A percentile compares a stretch with the other conserved stretches of the same genome.
phyloP scores from a whole-genome alignment of 2,888 invertebrate genomes.

The Petrolisthes cinctipes region DNA sequence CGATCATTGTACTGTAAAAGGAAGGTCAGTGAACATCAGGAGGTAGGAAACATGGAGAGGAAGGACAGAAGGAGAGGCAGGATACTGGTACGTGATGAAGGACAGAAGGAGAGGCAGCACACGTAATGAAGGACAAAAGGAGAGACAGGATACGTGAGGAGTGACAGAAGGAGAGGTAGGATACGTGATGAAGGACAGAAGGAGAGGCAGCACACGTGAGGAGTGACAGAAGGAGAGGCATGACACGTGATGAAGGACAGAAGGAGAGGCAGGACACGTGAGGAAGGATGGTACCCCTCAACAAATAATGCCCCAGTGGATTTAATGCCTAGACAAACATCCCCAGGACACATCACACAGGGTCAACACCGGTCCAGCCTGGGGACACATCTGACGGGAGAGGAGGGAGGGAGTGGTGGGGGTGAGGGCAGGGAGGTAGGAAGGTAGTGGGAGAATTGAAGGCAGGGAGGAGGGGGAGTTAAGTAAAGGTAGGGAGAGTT shows the following conservation, averaged over 20 bases:
- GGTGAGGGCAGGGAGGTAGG: not conserved
- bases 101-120: not conserved
- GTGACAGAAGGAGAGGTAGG: not conserved
- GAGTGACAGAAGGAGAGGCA: not conserved
- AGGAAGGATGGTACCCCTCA: not conserved
- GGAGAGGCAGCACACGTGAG: not conserved
- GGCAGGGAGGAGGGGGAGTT: not conserved
- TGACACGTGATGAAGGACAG: not conserved
- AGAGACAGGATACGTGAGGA: not conserved
- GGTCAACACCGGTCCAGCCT: not conserved
- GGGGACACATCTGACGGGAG: not conserved
- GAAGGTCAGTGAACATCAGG: not conserved
- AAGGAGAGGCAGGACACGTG: not conserved
- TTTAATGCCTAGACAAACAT: slow-evolving; percentile 27
- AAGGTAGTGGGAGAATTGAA: not conserved
- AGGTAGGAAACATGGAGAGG: not conserved
- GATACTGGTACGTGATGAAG: not conserved
- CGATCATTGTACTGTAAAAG: not conserved
- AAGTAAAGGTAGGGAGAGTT: too few species aligned
- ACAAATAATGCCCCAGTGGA: not conserved
- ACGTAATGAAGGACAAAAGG: not conserved
- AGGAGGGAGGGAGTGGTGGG: not conserved
- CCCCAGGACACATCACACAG: slow-evolving; percentile 3
- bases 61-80: not conserved
- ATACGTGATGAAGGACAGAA: not conserved